Base-by-base conservation (phyloP, 1,140 invertebrate species). In the Diplogasteroides magnus region DNA sequence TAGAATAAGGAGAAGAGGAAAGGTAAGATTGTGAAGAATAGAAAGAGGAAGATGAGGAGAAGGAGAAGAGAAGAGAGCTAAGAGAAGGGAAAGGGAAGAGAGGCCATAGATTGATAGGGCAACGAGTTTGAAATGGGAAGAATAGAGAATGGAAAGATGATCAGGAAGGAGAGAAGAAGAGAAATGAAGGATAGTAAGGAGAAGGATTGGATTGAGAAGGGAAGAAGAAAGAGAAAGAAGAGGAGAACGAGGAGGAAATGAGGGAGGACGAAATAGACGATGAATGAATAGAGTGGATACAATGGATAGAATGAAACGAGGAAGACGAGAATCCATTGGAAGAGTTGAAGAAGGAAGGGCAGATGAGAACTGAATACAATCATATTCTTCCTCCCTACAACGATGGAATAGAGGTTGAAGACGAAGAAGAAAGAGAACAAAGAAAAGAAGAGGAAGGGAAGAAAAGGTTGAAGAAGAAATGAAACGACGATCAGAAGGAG, bases 301-400 rank as follows among this genome's bases (percentile, higher is more conserved):
- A 19, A 48, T 48, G 37, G 19, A 19, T 11, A 19, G 19, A 48
- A 19, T 48, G 37, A 48, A 11, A 48, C 37, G 37, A 48, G 37
- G 19, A 11, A 48, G 6, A 11, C 37, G 6, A 6, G 37, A 11
- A 48, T 48, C 37, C 6, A 48, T 11, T 48, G 37, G 37, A 48
- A 48, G 37, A 48, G 37, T 11, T 11, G 37, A 48, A 19, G 19
- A 48, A 48, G 37, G 37, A 48, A 48, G 37, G 19, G 37, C 6
- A 48, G 37, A 48, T 6, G 37, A 19, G 19, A 11, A 48, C 19
- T 48, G 37, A 11, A 48, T 6, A 37, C 70, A 72, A 31, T 60
- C 70, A 23, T 63, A n/a, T 58, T 72, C 70, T 31, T 72, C 70
- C 28, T 72, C 70, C 15, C 70, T 31, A 31, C 70, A 72, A 25